Base-by-base conservation (phyloP, 2,888 invertebrate genomes). In the Trypoxylon attenuatum region DNA sequence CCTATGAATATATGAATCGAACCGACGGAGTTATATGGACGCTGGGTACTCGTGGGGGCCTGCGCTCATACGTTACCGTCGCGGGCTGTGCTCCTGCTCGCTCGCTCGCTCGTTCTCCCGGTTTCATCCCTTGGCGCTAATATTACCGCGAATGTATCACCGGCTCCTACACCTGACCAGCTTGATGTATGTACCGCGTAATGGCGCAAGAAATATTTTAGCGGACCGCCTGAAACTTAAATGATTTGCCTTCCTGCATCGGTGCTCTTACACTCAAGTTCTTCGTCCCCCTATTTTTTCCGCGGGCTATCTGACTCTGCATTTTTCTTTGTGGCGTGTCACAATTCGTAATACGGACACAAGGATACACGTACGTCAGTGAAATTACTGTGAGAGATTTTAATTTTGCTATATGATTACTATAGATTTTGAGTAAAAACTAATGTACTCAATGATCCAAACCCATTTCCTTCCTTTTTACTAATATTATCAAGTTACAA, bases 1-100 rank as follows among this genome's bases (percentile, higher is more conserved):
- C 69, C 79, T 70, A 72, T 74, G 86, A 86, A 86, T 86, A 86
- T 83, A 84, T 84, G 83, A 85, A 86, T 85, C 82, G 83, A 81
- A 83, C 77, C 68, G 56, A 58, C 63, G 51, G 65, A 75, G 72
- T 78, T 76, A 71, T 64, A 74, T 46, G 61, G 68, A 65, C 66
- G 55, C 45, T 16, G 53, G 49, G 69, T 70, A 73, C 70, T 64
- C 67, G 61, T 51, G 69, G 65, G 60, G 71, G 52, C 49, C 55
- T 53, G 50, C 47, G 61, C 73, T 80, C 80, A 73, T 80, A 83
- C 78, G 73, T 80, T 77, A 78, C 64, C 73, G 76, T 78, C 77
- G 73, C 74, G 70, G 78, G 73, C n/a, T n/a, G n/a, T n/a, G n/a
- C n/a, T n/a, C n/a, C n/a, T n/a, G n/a, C n/a, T n/a, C n/a, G n/a